Base-by-base conservation (phyloP, 2,113 vertebrate species). In the Tor tambroides region DNA sequence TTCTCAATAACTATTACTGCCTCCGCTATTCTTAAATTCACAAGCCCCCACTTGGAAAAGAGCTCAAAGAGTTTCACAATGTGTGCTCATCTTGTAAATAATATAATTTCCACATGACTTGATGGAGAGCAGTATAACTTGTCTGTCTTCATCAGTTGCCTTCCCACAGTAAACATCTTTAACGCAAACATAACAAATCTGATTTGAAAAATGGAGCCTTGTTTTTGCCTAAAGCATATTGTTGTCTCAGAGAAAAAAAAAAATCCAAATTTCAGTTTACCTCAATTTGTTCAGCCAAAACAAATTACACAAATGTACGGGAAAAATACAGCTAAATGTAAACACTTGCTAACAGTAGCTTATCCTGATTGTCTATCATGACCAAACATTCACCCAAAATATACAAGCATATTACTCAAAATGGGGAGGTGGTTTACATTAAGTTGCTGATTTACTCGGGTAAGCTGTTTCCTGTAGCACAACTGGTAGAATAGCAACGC, bases 341-440 rank as follows among this genome's bases (percentile, higher is more conserved):
- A n/a, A 59, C 77, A 56, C 19, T 35, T 77, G 43, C 77, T 59
- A 59, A 80, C 77, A 38, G 77, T 38, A 80, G 51, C 77, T 80
- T 80, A 59, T n/a, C 51, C 23, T 38, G 32, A 80, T n/a, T 23
- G 49, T 54, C 76, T 32, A 54, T 54, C 26, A 78, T 54, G 5
- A 59, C 30, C 30, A 56, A 19, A n/a, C 2, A 0, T 54, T 51
- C 28, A 43, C 49, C 17, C 17, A 78, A 78, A 51, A 78, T 71
- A 71, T 11, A 38, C 67, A 71, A 38, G 19, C 67, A 23, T 71
- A 38, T 19, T 38, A 32, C 30, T 71, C 67, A 21, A 71, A 23
- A 21, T 1, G 9, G 4, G 26, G n/a, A 76, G 6, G 12, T 49
- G n/a, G 75, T 77, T 51, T 78, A 19, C 19, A 4, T 17, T 28